These are phyloP conservation scores for Ganaspis brasiliensis DNA, from an alignment of 2,888 invertebrate genomes.

Conservation along the genomic window DNA sequence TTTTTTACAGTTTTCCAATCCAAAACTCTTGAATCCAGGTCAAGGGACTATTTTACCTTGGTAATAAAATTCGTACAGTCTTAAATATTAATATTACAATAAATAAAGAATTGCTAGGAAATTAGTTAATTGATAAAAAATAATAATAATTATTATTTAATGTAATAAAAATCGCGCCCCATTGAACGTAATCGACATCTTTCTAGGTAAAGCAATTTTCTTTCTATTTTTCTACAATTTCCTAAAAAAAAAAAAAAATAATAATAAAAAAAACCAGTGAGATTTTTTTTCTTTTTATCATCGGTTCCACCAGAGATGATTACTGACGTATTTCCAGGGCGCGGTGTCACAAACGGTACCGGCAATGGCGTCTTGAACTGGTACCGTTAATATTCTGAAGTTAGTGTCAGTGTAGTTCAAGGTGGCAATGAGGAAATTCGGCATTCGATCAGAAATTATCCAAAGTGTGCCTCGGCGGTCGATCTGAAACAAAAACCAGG, in stretches of 20 bases:
- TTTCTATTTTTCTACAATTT: not conserved
- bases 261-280: too few relatives aligned
- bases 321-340: constrained; percentile 70
- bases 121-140: too few relatives aligned
- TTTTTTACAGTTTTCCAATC: too few relatives aligned
- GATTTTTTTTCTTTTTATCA: constrained; percentile 52
- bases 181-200: too few relatives aligned
- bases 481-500: constrained; percentile 80
- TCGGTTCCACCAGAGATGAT: constrained; percentile 74
- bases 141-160: too few relatives aligned
- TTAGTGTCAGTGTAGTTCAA: constrained; percentile 90
- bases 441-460: constrained; percentile 92
- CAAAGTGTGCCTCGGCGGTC: constrained; percentile 85
- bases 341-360: constrained; percentile 87
- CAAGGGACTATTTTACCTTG: too few relatives aligned
- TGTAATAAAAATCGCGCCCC: too few relatives aligned
- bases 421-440: constrained; percentile 86
- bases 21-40: too few relatives aligned
- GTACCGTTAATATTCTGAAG: constrained; percentile 88
- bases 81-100: too few relatives aligned
- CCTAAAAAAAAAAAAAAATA: not conserved
- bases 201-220: too few relatives aligned
- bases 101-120: too few relatives aligned
- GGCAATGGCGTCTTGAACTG: constrained; percentile 85
- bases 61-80: too few relatives aligned